A percentile compares a stretch with the other conserved stretches of the same genome.
These are phyloP conservation scores for Aspiorhynchus laticeps DNA, from an alignment of 2,113 vertebrate genomes.

Conservation along the genomic window DNA sequence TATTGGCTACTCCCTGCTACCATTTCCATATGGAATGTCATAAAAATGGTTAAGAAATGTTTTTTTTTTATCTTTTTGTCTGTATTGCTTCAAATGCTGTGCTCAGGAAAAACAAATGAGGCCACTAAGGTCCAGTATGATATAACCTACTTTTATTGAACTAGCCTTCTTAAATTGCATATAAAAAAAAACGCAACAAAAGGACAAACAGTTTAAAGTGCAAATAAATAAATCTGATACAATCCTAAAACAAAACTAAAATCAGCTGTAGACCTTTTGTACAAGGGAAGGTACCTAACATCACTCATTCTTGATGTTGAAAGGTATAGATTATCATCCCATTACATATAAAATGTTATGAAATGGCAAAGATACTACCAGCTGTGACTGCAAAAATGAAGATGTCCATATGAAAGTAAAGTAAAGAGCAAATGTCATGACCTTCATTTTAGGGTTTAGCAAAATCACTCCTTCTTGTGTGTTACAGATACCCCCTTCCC, in stretches of 20 bases:
- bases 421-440: no score
- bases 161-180: neutral
- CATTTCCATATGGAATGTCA: neutral
- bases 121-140: neutral
- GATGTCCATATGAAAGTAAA: neutral
- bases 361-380: neutral
- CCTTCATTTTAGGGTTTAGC: no score
- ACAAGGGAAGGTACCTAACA: neutral
- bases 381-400: neutral
- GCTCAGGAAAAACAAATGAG: neutral
- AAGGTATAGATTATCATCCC: neutral
- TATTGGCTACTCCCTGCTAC: neutral
- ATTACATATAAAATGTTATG: neutral
- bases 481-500: no score
- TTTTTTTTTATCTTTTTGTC: neutral
- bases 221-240: no score
- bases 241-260: neutral
- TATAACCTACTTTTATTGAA: neutral
- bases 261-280: neutral
- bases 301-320: neutral
- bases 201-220: no score
- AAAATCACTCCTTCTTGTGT: no score
- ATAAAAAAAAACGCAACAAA: neutral
- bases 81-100: neutral
- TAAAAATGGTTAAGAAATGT: neutral